Evolutionary conservation across 2,113 vertebrate species (phyloP).

Genomic region (Rhea pennata): DNA sequence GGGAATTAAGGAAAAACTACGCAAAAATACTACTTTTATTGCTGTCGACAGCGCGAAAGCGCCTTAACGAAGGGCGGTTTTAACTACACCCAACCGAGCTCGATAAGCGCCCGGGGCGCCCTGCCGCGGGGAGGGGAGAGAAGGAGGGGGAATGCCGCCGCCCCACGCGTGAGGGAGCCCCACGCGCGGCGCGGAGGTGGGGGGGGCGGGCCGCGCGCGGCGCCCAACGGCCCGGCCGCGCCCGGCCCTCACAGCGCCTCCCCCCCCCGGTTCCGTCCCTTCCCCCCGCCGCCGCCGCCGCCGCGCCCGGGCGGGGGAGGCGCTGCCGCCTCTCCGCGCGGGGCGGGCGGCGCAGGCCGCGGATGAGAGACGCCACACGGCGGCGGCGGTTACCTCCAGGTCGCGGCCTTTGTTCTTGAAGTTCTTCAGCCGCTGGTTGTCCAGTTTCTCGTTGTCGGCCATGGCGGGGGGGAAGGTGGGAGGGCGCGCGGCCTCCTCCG

Average conservation of each 20-base stretch:
- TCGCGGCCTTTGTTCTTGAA: constrained; percentile 98
- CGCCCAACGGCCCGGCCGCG: neutral
- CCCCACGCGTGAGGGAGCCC: too few relatives aligned
- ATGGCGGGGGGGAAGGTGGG: constrained; percentile 75
- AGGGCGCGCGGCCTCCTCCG: neutral
- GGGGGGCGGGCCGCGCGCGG: neutral
- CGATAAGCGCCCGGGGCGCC: neutral
- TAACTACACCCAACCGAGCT: neutral
- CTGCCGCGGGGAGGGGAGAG: too few relatives aligned
- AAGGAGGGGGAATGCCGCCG: too few relatives aligned
- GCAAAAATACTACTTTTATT: accelerated
- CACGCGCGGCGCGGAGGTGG: too few relatives aligned
- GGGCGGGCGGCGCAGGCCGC: neutral
- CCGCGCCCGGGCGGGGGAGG: neutral
- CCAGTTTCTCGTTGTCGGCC: constrained; percentile 97
- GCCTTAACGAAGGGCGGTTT: accelerated
- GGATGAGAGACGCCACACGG: constrained; percentile 84
- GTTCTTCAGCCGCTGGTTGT: constrained; percentile 97
- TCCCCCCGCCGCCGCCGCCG: too few relatives aligned
- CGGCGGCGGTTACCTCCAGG: constrained; percentile 86
- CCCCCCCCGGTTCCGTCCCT: neutral
- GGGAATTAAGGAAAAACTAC: accelerated
- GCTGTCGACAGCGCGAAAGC: neutral
- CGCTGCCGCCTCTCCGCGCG: neutral
- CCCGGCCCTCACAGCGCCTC: neutral